Evolutionary conservation across 2,797 vertebrate species (phyloP).

Genomic region (Emys orbicularis): DNA sequence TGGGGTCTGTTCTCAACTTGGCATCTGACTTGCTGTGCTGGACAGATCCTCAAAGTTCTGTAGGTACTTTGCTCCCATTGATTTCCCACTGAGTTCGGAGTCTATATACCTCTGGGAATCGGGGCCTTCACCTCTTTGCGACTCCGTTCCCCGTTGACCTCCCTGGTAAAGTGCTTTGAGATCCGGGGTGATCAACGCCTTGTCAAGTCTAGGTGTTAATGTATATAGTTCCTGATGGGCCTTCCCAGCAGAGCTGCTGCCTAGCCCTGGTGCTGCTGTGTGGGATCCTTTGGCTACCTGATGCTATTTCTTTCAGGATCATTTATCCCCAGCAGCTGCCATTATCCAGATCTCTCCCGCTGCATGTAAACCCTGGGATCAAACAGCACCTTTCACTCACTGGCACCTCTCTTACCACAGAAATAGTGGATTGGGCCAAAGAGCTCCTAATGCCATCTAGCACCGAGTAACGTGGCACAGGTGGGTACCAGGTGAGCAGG

Average conservation of each 20-base stretch:
- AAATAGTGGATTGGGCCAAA: not conserved
- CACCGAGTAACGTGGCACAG: not conserved
- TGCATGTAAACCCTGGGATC: not conserved
- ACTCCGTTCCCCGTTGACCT: not conserved
- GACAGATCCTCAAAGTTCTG: not conserved
- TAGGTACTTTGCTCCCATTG: not conserved
- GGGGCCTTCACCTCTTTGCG: not conserved
- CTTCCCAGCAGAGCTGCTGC: not conserved
- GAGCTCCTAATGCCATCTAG: not conserved
- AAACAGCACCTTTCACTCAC: not conserved
- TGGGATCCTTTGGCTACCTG: not conserved
- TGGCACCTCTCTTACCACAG: not conserved
- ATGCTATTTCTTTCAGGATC: not conserved
- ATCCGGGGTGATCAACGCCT: not conserved
- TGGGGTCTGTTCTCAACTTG: not conserved
- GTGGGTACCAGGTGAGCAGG: not conserved
- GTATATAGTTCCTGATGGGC: not conserved
- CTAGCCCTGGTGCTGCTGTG: not conserved
- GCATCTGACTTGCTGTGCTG: not conserved
- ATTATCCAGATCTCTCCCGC: not conserved
- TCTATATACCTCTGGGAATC: not conserved
- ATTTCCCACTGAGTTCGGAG: not conserved
- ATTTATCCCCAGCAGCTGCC: not conserved
- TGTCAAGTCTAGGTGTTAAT: not conserved
- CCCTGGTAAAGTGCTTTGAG: not conserved